Evolutionary conservation across 2,797 vertebrate species (phyloP), one percentile per base, ranked within the genome.

Genomic region (Sciurus carolinensis): DNA sequence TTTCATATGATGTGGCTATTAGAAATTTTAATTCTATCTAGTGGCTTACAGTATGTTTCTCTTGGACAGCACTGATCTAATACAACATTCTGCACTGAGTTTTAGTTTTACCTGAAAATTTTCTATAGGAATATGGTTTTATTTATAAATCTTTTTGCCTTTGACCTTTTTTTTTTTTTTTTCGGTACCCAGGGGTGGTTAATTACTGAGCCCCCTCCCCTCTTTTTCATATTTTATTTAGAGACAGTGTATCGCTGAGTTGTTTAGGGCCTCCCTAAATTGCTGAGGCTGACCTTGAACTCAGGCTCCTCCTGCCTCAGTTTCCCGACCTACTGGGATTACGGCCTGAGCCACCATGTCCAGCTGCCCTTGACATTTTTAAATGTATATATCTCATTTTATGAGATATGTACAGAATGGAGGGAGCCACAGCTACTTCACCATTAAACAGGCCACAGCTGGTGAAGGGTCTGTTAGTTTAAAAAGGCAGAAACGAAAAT

Each of bases 1-100:
- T 52, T 52, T 52, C 15, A 15, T 52, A 52, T 52, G 52, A 52
- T 52, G 52, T 52, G 52, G 52, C 52, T 52, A 52, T 14, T 52
- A 52, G 57, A 94, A 94, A 76, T 86, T 84, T 89, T 92, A 86
- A 79, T 81, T 79, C 67, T 73, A 92, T 18, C 22, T 75, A 57
- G 39, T 72, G 79, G 54, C 12, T 88, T 13, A 24, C 22, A 59
- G 33, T 77, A 24, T 90, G 66, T 87, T 73, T 57, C 54, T 59
- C 12, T 73, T 30, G 20, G 26, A 83, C 24, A 89, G 72, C 36
- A 24, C 42, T 88, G 20, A 71, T 90, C 47, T 14, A 47, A 30
- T 36, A 30, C 10, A 82, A 80, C 44, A 86, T 86, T 89, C 62
- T 79, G 20, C 62, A 81, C 17, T 85, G 79, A 93, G 75, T 90